Percentiles rank a stretch among this genome's conserved stretches.
These are phyloP conservation scores for Tapera naevia DNA, from an alignment of 2,797 vertebrate genomes.

Conservation along the genomic window DNA sequence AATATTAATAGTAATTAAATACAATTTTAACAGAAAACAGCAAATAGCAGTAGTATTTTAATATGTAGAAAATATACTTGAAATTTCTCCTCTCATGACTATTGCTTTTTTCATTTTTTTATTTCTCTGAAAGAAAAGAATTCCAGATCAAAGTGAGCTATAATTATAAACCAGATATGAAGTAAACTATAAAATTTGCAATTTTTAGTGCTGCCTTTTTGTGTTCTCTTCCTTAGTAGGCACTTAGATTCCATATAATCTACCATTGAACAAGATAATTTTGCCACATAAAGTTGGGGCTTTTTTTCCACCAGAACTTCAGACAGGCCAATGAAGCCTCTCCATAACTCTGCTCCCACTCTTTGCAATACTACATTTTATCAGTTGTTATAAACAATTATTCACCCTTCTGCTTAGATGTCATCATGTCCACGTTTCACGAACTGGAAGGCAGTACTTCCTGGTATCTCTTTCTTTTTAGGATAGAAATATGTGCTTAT, in stretches of 20 bases:
- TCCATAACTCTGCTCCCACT: background rate
- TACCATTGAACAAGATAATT: background rate
- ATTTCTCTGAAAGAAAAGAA: background rate
- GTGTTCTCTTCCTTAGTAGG: background rate
- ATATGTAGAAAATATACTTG: background rate
- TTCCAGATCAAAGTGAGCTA: background rate
- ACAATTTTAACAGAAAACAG: background rate
- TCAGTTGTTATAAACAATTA: background rate
- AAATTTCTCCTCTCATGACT: background rate
- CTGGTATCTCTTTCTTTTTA: background rate
- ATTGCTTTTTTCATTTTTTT: background rate
- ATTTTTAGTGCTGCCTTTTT: background rate
- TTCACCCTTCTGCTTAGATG: background rate
- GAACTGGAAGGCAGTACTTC: background rate
- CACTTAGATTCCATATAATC: background rate
- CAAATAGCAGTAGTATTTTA: background rate
- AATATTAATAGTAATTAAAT: background rate
- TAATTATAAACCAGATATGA: background rate
- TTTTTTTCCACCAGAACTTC: background rate
- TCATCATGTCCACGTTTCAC: background rate
- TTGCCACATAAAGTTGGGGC: background rate
- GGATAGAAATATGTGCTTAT: background rate
- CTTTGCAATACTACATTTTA: background rate
- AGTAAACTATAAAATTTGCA: background rate
- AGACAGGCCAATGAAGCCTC: background rate